phyloP scores from a whole-genome alignment of 2,113 vertebrate genomes.

The Ranitomeya variabilis region DNA sequence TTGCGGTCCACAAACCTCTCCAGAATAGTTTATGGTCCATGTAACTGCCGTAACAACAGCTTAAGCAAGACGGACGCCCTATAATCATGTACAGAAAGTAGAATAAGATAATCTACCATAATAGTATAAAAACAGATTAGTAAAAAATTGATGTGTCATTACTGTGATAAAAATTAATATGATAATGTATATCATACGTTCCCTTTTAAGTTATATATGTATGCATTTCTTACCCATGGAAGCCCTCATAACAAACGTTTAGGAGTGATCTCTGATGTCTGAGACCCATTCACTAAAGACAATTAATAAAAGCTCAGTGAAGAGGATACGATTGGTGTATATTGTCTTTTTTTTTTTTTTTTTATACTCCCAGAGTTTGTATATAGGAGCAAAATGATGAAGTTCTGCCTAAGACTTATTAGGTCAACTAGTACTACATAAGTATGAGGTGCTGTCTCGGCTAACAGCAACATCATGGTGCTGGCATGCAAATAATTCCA shows the following conservation, averaged over 20 bases:
- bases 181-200: too few relatives aligned
- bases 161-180: too few relatives aligned
- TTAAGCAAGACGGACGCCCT: too few relatives aligned
- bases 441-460: neutral
- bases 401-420: neutral
- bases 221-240: neutral
- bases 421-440: neutral
- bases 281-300: neutral
- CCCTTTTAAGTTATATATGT: too few relatives aligned
- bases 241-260: neutral
- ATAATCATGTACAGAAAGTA: too few relatives aligned
- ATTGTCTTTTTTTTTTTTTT: neutral
- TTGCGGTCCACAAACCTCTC: too few relatives aligned
- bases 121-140: too few relatives aligned
- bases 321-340: neutral
- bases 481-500: slow-evolving; percentile 7
- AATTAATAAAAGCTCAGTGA: neutral
- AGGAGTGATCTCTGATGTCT: neutral
- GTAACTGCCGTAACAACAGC: too few relatives aligned
- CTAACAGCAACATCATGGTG: neutral
- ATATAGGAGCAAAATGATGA: neutral
- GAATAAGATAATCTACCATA: too few relatives aligned
- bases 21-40: too few relatives aligned
- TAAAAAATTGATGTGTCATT: too few relatives aligned
- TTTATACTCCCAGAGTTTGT: neutral